Evolutionary conservation across 2,113 vertebrate species (phyloP).

Genomic region (Haemorhous mexicanus): DNA sequence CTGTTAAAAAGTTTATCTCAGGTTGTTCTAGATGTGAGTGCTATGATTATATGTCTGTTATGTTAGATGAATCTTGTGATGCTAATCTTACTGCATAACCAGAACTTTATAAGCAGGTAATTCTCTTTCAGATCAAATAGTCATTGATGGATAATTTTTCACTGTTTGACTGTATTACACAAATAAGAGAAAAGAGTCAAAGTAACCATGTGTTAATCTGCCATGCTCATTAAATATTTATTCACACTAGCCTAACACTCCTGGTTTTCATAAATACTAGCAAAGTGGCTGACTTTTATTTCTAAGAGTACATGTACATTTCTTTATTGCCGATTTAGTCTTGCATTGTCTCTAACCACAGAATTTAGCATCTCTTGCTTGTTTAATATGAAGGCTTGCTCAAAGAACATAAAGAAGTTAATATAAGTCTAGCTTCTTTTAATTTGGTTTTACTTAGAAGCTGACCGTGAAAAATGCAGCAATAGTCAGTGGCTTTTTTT

Average conservation of each 20-base stretch:
- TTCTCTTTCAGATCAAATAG: constrained; percentile 21
- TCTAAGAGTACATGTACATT: background rate
- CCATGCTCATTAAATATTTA: constrained; percentile 67
- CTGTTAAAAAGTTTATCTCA: background rate
- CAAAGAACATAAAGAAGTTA: background rate
- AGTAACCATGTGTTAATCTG: constrained; percentile 64
- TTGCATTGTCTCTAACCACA: background rate
- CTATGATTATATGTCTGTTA: background rate
- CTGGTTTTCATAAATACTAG: constrained; percentile 51
- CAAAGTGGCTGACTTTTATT: constrained; percentile 42
- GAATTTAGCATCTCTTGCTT: background rate
- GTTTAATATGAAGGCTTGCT: background rate
- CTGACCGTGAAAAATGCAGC: background rate
- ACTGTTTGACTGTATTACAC: constrained; percentile 27
- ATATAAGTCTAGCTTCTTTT: background rate
- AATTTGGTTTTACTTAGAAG: background rate
- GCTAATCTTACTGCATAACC: background rate
- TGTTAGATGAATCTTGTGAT: background rate
- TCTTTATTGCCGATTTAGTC: background rate
- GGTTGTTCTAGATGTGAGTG: background rate
- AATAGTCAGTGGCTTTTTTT: constrained; percentile 33
- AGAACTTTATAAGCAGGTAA: background rate
- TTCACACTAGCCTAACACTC: constrained; percentile 63
- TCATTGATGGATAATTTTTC: constrained; percentile 41
- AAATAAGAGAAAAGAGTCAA: constrained; percentile 53